Evolutionary conservation across 2,888 invertebrate species (phyloP), one percentile per base, ranked within the genome.

Genomic region (Hirtodrosophila confusa): DNA sequence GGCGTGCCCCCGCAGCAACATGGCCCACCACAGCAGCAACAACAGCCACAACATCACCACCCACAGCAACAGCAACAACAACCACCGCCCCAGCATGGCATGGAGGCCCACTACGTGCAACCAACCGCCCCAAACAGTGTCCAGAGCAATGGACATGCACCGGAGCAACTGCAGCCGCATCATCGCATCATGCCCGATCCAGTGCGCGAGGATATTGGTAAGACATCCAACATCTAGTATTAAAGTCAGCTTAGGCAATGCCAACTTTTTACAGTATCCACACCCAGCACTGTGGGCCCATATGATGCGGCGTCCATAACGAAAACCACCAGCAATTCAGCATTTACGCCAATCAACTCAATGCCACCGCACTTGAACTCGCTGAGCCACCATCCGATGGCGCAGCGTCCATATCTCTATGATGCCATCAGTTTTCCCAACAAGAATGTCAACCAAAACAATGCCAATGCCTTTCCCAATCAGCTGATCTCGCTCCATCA

Each of bases 401-500:
- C 94, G 17, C 94, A 95, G 78, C 93, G 96, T 90, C 96, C 97
- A 69, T 97, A 97, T 93, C 95, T 98, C 79, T 98, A 98, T 93
- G 98, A 98, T 91, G 97, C 98, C 56, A 94, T 98, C 89, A 96
- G 96, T 91, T 97, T 98, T 93, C 96, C 96, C 90, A 95, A 95
- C 90, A 94, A 94, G 89, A 92, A 94, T 89, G 93, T 93, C 68
- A 91, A 91, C 77, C 95, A 95, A 90, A 89, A 89, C 54, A 88
- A 88, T 56, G 93, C 94, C 75, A 94, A 95, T 61, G 93, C 94
- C 66, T 97, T 98, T 92, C 97, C 97, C 65, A 97, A 97, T 91
- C 97, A 98, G 92, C 93, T 98, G 92, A 98, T 98, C 92, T 97
- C 98, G 82, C 93, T 98, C 80, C 98, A 98, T 92, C 98, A 98